Percentiles rank a stretch among this genome's conserved stretches.
Conservation (phyloP, 2,797 vertebrate genomes). For the Smutsia gigantea region DNA sequence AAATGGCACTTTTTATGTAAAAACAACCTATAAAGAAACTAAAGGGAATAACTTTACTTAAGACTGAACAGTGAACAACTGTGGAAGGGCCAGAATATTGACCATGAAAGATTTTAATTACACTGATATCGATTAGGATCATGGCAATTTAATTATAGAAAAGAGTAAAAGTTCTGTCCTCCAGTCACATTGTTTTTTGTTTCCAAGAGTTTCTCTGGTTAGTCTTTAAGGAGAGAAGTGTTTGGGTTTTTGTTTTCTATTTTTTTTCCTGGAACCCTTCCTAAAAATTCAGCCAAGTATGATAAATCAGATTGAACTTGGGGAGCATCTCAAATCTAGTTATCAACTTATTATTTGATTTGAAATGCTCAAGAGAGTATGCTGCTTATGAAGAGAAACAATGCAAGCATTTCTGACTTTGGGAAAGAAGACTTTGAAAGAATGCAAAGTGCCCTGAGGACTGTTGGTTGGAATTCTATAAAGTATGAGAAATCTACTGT, state of each 20-base stretch:
- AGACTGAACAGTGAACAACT: conserved; percentile 69
- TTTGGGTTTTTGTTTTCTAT: background rate
- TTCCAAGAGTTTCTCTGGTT: conserved; percentile 68
- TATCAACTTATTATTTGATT: conserved; percentile 80
- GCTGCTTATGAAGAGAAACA: conserved; percentile 74
- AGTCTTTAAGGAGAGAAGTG: conserved; percentile 52
- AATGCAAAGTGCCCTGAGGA: conserved; percentile 77
- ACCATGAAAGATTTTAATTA: conserved; percentile 83
- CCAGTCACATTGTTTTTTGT: conserved; percentile 46
- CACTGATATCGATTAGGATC: conserved; percentile 76
- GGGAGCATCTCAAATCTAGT: conserved; percentile 76
- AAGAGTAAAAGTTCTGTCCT: conserved; percentile 60
- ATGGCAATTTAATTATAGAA: conserved; percentile 81
- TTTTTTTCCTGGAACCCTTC: conserved; percentile 44
- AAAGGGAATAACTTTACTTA: conserved; percentile 69
- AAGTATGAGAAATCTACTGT: conserved; percentile 80
- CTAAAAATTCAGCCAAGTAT: conserved; percentile 75
- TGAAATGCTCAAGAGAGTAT: conserved; percentile 79
- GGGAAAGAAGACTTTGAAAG: conserved; percentile 72
- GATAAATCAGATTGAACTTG: conserved; percentile 76
- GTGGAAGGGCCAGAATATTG: conserved; percentile 70
- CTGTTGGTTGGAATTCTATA: conserved; percentile 84
- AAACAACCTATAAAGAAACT: conserved; percentile 54
- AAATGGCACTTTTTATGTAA: background rate
- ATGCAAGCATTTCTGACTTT: conserved; percentile 72